These are phyloP conservation scores for Cerceris rybyensis DNA, from an alignment of 2,888 invertebrate genomes.

Conservation along the genomic window DNA sequence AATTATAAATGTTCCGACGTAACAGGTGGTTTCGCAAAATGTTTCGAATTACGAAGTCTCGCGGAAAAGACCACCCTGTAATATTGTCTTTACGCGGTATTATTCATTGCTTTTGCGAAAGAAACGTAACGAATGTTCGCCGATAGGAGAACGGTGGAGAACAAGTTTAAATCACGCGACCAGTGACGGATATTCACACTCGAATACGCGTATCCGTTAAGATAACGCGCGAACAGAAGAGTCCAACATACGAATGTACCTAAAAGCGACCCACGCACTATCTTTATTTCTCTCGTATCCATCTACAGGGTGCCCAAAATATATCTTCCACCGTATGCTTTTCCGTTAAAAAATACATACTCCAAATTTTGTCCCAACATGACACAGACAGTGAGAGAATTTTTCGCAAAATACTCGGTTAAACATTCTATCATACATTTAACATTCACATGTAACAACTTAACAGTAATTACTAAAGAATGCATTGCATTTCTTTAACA, in stretches of 20 bases:
- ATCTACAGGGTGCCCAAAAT: conserved; percentile 53
- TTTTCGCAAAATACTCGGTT: no score
- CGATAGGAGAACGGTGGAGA: conserved; percentile 49
- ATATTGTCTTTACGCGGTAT: conserved; percentile 33
- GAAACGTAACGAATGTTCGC: conserved; percentile 43
- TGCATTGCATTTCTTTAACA: no score
- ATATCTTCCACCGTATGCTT: not conserved
- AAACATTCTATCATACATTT: no score
- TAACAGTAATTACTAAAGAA: no score
- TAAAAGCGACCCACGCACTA: conserved; percentile 62
- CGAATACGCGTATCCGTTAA: conserved; percentile 62
- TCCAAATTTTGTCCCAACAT: no score
- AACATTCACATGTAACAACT: no score
- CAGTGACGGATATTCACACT: conserved; percentile 58
- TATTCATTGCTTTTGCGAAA: conserved; percentile 46
- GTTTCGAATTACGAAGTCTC: conserved; percentile 2
- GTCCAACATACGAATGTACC: conserved; percentile 36
- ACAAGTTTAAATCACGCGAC: conserved; percentile 58
- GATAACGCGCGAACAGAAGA: conserved; percentile 54
- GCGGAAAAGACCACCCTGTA: not conserved
- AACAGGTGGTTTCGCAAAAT: conserved; percentile 23
- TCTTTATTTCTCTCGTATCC: conserved; percentile 51
- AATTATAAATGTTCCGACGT: not conserved
- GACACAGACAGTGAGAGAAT: no score
- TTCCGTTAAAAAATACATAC: not conserved